Conservation (phyloP, 2,888 invertebrate species). For the Drosophila paramelanica region DNA sequence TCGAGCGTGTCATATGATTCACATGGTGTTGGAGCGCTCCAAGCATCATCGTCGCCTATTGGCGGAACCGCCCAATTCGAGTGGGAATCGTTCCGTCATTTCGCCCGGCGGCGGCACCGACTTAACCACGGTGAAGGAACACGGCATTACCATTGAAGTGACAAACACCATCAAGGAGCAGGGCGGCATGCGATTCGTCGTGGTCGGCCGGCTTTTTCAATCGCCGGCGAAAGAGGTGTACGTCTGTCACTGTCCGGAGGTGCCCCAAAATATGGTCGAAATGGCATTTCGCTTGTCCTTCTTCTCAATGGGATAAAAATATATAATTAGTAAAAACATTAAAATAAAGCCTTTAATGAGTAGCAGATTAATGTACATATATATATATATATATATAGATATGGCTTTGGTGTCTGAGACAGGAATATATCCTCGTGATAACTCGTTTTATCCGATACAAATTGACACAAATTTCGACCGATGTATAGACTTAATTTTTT, state of each 20-base stretch:
- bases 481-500: too few species aligned
- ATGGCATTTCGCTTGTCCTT: constrained; percentile 92
- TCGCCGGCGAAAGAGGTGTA: constrained; percentile 93
- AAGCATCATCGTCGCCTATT: constrained; percentile 50
- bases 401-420: too few species aligned
- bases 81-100: constrained; percentile 7
- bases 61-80: constrained; percentile 28
- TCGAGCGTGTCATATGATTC: constrained; percentile 89
- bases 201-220: constrained; percentile 90
- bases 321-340: too few species aligned
- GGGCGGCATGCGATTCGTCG: constrained; percentile 56
- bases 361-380: too few species aligned
- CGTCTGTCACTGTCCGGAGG: constrained; percentile 93
- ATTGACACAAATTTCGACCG: too few species aligned
- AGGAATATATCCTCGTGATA: too few species aligned
- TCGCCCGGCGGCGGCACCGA: constrained; percentile 83
- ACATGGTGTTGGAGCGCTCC: constrained; percentile 87
- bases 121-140: constrained; percentile 92
- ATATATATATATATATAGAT: too few species aligned
- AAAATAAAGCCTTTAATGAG: too few species aligned
- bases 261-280: constrained; percentile 95
- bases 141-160: constrained; percentile 90
- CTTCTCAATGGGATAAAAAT: constrained; percentile 71
- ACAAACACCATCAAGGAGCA: constrained; percentile 78
- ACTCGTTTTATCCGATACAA: too few species aligned